Evolutionary conservation across 2,113 vertebrate species (phyloP), one percentile per base, ranked within the genome.

Genomic region (Urocolius indicus): DNA sequence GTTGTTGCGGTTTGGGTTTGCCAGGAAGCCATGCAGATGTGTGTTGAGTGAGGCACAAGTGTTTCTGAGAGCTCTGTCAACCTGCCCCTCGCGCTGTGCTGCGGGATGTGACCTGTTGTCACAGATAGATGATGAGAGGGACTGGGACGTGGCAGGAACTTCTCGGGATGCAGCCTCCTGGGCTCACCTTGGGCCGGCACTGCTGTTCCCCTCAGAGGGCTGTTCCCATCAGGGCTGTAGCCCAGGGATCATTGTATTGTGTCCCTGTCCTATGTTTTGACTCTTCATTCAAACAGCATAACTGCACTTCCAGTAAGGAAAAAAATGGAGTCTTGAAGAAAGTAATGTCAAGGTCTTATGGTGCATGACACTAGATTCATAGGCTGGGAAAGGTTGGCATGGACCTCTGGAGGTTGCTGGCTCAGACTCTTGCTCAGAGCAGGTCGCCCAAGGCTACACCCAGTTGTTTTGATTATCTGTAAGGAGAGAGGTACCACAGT

Each of bases 11-110:
- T 80, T 34, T 63, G 74, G 29, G 11, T 77, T 1, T 77, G 68
- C 72, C 67, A 68, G 65, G 63, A 61, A 55, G 54, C 59, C 2
- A 8, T 6, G 1, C 18, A 14, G 71, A 8, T 0, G 0, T 0
- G 0, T 18, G 15, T 18, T 36, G 58, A 57, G 27, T 36, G 58
- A 57, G 27, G 36, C n/a, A 13, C 74, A 48, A 49, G 14, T 20
- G 65, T 63, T 45, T 73, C 55, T 26, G 61, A 72, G 54, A 68
- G 49, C 21, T 90, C 62, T 32, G 5, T 57, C 62, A 69, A 19
- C 77, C 62, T 87, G 57, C 11, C 6, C 15, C 61, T 84, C 3
- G 1, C 38, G 27, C 9, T 13, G 52, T 54, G 51, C 48, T 58
- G 74, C 29, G 38, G 12, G 38, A 41, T 41, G 38, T 41, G 38